Evolutionary conservation across 2,888 invertebrate genomes (phyloP).

Genomic region (Sminthurinus aureus): DNA sequence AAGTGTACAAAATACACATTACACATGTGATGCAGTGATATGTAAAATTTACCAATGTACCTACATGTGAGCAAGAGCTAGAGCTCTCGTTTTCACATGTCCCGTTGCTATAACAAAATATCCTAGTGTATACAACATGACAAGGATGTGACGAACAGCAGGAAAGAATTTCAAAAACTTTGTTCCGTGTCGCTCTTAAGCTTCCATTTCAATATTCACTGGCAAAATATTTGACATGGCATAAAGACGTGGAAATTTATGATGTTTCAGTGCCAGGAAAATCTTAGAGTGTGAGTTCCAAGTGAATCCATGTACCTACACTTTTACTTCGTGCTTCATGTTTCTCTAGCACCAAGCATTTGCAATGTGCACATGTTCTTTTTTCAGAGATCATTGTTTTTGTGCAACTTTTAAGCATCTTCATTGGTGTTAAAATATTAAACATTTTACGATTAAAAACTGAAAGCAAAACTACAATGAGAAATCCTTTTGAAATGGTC

Average conservation of each 20-base stretch:
- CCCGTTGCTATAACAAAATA: neutral
- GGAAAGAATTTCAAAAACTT: slow-evolving; percentile 45
- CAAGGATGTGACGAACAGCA: slow-evolving; percentile 37
- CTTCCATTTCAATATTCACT: slow-evolving; percentile 43
- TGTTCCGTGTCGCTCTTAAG: slow-evolving; percentile 34
- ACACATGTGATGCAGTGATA: no score
- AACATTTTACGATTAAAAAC: neutral
- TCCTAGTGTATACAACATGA: neutral
- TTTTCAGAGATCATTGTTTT: neutral
- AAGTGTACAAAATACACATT: no score
- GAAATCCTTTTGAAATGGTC: no score
- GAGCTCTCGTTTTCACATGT: no score
- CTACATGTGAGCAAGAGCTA: no score
- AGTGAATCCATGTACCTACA: no score
- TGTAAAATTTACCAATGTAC: no score
- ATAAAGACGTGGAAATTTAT: slow-evolving; percentile 42
- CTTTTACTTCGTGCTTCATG: no score
- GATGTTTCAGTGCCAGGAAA: slow-evolving; percentile 17
- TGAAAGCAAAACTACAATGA: no score
- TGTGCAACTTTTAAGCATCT: neutral
- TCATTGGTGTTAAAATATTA: no score
- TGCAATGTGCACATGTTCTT: neutral
- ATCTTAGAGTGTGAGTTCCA: slow-evolving; percentile 16
- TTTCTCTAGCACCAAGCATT: neutral
- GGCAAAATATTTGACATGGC: slow-evolving; percentile 43